Evolutionary conservation across 1,140 invertebrate species (phyloP), one percentile per base, ranked within the genome.

Genomic region (Phymastichus coffea): DNA sequence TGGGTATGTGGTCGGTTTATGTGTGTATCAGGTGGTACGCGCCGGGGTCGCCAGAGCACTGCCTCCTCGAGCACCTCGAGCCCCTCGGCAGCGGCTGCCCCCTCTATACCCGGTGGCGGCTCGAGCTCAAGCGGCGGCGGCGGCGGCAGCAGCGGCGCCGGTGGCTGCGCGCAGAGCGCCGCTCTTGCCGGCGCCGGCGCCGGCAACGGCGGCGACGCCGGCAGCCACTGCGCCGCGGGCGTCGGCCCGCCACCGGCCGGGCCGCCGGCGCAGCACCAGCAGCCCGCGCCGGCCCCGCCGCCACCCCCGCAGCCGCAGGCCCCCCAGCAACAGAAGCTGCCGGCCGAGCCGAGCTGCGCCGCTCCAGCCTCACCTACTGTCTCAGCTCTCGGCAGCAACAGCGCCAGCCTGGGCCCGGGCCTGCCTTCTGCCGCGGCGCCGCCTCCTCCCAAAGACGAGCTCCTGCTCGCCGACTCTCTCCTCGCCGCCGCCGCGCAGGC

Each of bases 1-100:
- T 80, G 77, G 77, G 76, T 77, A 77, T 77, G 76, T 79, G 77
- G 74, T 79, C 76, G 76, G 74, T 79, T 79, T 79, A 73, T 80
- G 75, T 61, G 59, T 51, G 52, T 54, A 79, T 76, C 71, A 80
- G 78, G 78, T 80, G 78, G 78, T 73, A 77, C 78, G 64, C 78
- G 78, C 68, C 76, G 78, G 64, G 78, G 78, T 73, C 77, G 78
- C 65, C 77, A 78, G 74, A 79, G 74, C 66, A 74, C 70, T 65
- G 70, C 71, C 49, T 69, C 73, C 56, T 76, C 74, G 67, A 77
- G 70, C 70, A 71, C 75, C 61, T 71, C 76, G 66, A 75, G 65
- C 58, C 69, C 71, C 46, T 68, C 72, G 22, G 70, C 73, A 60
- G 72, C 72, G 60, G 64, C 71, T 41, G 35, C 57, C 25, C 15